These are phyloP conservation scores for Stenolophus ochropezus DNA, from an alignment of 2,888 invertebrate genomes.

Conservation along the genomic window DNA sequence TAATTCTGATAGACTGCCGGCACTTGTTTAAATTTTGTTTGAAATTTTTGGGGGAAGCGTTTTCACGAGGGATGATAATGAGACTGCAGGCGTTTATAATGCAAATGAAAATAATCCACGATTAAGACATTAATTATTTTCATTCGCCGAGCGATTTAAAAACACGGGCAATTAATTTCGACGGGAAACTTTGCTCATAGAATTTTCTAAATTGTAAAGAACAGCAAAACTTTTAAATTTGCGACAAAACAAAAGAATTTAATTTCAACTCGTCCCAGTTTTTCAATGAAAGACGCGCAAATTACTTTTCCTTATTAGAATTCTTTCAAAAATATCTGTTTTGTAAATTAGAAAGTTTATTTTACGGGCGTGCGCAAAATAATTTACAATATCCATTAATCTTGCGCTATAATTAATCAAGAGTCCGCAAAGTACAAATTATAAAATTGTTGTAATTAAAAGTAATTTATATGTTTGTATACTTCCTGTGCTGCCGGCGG, in stretches of 20 bases:
- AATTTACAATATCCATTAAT: conserved; percentile 71
- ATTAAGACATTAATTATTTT: conserved; percentile 43
- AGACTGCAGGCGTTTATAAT: conserved; percentile 19
- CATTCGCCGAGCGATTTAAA: conserved; percentile 23
- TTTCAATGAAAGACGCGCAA: conserved; percentile 54
- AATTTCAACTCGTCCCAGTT: conserved; percentile 55
- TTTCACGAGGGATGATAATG: background rate
- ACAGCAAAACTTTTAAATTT: conserved; percentile 55
- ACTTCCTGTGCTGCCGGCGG: conserved; percentile 30
- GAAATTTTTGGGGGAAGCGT: conserved; percentile 10
- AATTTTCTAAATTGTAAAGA: conserved; percentile 51
- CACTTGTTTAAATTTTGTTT: background rate
- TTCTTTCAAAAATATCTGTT: conserved; percentile 63
- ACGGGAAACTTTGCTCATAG: conserved; percentile 38
- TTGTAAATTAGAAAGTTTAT: conserved; percentile 60
- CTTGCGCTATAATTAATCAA: conserved; percentile 72
- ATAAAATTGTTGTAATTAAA: conserved; percentile 74
- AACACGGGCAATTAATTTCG: conserved; percentile 45
- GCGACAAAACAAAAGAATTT: conserved; percentile 58
- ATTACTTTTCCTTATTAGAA: conserved; percentile 60
- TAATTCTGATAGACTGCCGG: background rate
- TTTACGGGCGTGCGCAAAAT: conserved; percentile 68
- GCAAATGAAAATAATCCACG: conserved; percentile 35
- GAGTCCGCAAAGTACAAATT: conserved; percentile 72
- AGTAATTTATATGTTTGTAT: conserved; percentile 72